phyloP scores from a whole-genome alignment of 2,888 invertebrate genomes.

The Mantis religiosa region DNA sequence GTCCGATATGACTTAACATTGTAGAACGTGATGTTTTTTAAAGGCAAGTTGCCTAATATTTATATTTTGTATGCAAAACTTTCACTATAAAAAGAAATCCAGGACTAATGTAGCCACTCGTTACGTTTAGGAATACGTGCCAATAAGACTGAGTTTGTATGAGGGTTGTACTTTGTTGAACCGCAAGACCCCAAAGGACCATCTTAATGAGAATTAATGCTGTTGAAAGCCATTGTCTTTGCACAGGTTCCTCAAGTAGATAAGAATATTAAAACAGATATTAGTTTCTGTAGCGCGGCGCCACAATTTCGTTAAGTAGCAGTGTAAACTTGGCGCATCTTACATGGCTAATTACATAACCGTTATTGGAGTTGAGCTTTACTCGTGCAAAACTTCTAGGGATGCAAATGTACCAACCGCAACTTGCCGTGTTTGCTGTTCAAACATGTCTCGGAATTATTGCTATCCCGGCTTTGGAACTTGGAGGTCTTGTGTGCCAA shows the following conservation, averaged over 20 bases:
- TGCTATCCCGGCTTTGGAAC: neutral
- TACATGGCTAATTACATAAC: neutral
- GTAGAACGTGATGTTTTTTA: too few species aligned
- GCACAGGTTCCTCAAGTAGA: neutral
- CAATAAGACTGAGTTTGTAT: too few species aligned
- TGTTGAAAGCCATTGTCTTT: neutral
- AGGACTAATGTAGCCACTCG: too few species aligned
- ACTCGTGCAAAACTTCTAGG: neutral
- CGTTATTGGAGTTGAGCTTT: neutral
- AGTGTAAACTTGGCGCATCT: neutral
- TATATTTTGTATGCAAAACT: too few species aligned
- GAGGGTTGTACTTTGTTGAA: too few species aligned
- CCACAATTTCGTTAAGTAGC: neutral
- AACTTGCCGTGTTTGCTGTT: neutral
- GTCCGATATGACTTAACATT: too few species aligned
- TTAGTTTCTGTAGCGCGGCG: neutral
- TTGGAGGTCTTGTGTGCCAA: neutral
- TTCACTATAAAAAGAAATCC: too few species aligned
- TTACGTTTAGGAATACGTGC: too few species aligned
- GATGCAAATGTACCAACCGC: neutral
- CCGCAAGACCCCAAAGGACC: too few species aligned
- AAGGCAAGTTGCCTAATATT: too few species aligned
- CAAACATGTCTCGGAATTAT: neutral
- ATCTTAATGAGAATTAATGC: too few species aligned
- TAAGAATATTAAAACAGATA: neutral